Conservation (phyloP, 2,797 vertebrate species). For the Sardinella longiceps region DNA sequence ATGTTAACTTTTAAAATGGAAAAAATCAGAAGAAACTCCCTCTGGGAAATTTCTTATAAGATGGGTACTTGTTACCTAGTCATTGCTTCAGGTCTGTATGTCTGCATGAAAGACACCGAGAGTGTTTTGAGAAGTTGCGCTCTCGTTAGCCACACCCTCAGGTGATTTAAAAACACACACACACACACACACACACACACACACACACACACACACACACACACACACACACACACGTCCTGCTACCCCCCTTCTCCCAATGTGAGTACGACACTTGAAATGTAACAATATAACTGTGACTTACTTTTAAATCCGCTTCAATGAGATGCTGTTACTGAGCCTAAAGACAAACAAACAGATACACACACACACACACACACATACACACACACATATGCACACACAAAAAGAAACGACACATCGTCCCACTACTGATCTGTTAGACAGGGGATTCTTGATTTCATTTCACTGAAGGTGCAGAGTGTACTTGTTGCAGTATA, state of each 20-base stretch:
- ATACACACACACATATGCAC: not conserved
- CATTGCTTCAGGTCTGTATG: not conserved
- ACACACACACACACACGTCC: not conserved
- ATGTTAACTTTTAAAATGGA: not conserved
- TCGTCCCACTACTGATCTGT: not conserved
- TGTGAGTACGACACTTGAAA: slow-evolving; percentile 70
- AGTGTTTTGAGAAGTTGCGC: slow-evolving; percentile 12
- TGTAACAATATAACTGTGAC: slow-evolving; percentile 65
- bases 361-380: not conserved
- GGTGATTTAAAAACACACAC: not conserved
- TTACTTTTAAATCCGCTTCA: slow-evolving; percentile 51
- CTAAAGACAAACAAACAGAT: slow-evolving; percentile 40
- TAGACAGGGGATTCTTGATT: not conserved
- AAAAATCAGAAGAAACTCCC: not conserved
- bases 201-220: not conserved
- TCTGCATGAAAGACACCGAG: not conserved
- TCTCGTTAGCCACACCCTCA: slow-evolving; percentile 4
- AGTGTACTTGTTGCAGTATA: not conserved
- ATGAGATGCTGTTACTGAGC: slow-evolving; percentile 66
- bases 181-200: not conserved
- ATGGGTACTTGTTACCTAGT: not conserved
- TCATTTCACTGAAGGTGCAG: not conserved
- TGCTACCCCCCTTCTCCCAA: slow-evolving; percentile 46
- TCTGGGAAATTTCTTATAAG: not conserved
- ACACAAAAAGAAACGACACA: not conserved